Conservation (phyloP, 1,140 invertebrate genomes). For the Drosophila equinoxialis region DNA sequence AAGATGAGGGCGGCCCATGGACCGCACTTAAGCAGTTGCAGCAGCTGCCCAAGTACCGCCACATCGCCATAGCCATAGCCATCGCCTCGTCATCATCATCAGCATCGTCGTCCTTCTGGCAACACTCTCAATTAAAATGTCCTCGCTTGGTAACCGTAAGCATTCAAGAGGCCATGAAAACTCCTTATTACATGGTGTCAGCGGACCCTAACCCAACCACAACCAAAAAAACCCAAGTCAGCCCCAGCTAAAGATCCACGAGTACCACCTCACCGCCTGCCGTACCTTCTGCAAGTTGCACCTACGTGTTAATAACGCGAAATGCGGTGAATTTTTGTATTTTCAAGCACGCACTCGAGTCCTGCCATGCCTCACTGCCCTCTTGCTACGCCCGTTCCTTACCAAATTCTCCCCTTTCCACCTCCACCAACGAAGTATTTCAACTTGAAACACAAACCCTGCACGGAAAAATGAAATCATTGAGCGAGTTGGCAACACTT, state of each 20-base stretch:
- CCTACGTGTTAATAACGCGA: slow-evolving; percentile 81
- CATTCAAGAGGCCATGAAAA: slow-evolving; percentile 81
- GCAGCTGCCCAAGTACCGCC: slow-evolving; percentile 21
- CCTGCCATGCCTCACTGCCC: slow-evolving; percentile 65
- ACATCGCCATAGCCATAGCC: slow-evolving; percentile 21
- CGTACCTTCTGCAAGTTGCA: slow-evolving; percentile 37
- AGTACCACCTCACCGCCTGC: background rate
- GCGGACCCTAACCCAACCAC: slow-evolving; percentile 37
- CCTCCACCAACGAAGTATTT: background rate
- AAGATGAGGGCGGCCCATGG: slow-evolving; percentile 10
- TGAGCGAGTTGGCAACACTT: slow-evolving; percentile 76
- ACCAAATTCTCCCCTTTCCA: background rate
- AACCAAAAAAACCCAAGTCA: slow-evolving; percentile 28
- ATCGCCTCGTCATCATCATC: background rate
- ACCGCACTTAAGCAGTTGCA: slow-evolving; percentile 14
- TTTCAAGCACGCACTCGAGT: slow-evolving; percentile 70
- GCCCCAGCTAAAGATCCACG: slow-evolving; percentile 28
- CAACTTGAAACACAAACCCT: slow-evolving; percentile 59
- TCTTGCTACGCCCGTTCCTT: slow-evolving; percentile 24
- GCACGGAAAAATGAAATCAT: slow-evolving; percentile 55
- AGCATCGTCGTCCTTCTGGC: slow-evolving; percentile 56
- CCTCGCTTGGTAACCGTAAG: slow-evolving; percentile 79
- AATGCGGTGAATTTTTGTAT: slow-evolving; percentile 77
- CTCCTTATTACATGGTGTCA: slow-evolving; percentile 79
- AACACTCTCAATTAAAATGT: slow-evolving; percentile 81